These are phyloP conservation scores for Heterotis niloticus DNA, from an alignment of 2,113 vertebrate species.

Conservation along the genomic window DNA sequence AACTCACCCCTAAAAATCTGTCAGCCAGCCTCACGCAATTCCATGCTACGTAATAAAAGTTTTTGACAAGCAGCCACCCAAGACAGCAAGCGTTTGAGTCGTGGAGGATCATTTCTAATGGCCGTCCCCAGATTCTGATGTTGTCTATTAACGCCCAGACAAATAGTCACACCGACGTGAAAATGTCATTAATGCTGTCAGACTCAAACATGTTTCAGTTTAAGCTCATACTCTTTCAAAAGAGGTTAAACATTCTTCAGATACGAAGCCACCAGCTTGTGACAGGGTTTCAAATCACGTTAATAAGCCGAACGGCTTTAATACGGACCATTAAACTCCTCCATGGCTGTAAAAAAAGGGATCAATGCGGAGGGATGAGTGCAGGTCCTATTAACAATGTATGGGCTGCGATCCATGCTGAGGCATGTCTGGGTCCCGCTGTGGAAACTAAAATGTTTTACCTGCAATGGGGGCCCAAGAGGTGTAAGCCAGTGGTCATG, in stretches of 20 bases:
- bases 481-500: not conserved
- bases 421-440: not conserved
- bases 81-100: conserved; percentile 21
- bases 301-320: conserved; percentile 19
- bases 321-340: conserved; percentile 3
- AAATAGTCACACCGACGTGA: conserved; percentile 21
- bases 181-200: conserved; percentile 32
- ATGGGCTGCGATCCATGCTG: not conserved
- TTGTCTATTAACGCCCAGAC: conserved; percentile 26
- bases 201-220: conserved; percentile 8
- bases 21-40: conserved; percentile 59
- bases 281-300: conserved; percentile 23
- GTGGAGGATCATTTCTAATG: conserved; percentile 29
- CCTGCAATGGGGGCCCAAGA: not conserved
- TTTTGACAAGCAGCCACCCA: conserved; percentile 36
- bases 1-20: conserved; percentile 51
- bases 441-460: not conserved
- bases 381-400: not conserved
- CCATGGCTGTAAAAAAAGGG: not conserved
- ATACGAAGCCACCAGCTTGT: not conserved
- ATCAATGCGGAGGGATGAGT: not conserved
- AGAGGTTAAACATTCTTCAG: conserved; percentile 1
- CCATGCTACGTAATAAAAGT: conserved; percentile 62
- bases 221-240: not conserved
- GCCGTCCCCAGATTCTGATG: conserved; percentile 21